Evolutionary conservation across 2,888 invertebrate genomes (phyloP), one percentile per base, ranked within the genome.

Genomic region (Drosophila histrio): DNA sequence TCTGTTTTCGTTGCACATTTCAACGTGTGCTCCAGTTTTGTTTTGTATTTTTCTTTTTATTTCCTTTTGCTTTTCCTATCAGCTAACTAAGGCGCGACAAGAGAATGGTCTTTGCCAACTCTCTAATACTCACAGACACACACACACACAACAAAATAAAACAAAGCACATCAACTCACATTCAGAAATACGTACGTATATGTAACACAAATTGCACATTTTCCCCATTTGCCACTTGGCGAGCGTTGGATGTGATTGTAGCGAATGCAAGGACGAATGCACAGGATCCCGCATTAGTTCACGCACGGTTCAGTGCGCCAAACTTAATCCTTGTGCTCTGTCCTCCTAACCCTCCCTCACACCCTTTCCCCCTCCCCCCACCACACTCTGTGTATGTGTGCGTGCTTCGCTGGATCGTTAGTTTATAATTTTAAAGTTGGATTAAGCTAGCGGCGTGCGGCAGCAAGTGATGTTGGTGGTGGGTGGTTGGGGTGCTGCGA

Each of bases 381-480:
- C 5, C 6, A 34, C 15, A 49, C 15, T 15, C 34, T 41, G 39
- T 38, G 52, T 50, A 58, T 60, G 54, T 60, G 72, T 58, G 64
- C 56, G 84, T 73, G 70, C 67, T 60, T 65, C 61, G 68, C 43
- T 64, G 75, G 57, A 88, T 87, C 89, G 88, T 88, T 89, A 88
- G 89, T 89, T 83, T 86, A 89, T 89, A 86, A 86, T 86, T 86
- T 88, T 82, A 78, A 85, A 88, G 85, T 85, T 88, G 85, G 87
- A 87, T 85, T 88, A 88, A 87, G 85, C 73, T 57, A 62, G 68
- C 70, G 30, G 41, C 53, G 66, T 46, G 77, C 26, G 41, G 44
- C 19, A 44, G 59, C 44, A 19, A 26, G 34, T 0, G 1, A 34
- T 2, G 38, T 11, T 44, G 22, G 21, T 6, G 13, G 21, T n/a